Conservation (phyloP, 2,888 invertebrate genomes). For the Aleiodes leptofemur region DNA sequence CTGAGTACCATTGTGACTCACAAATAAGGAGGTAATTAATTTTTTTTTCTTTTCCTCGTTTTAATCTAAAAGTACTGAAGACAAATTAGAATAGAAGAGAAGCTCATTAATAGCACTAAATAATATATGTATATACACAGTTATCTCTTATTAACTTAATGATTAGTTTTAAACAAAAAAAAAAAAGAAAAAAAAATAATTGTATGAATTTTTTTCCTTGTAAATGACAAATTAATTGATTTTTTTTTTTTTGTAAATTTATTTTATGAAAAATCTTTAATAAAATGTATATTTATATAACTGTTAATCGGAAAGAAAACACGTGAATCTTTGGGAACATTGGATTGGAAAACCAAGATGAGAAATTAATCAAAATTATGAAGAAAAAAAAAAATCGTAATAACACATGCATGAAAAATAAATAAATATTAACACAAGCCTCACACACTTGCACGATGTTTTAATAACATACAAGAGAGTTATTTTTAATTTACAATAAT, state of each 20-base stretch:
- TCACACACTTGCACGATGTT: constrained; percentile 3
- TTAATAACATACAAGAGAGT: background rate
- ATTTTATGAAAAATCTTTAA: constrained; percentile 6
- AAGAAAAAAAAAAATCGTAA: background rate
- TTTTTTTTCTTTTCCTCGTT: background rate
- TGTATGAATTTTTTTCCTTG: constrained; percentile 1
- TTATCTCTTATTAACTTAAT: constrained; percentile 15
- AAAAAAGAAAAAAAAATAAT: background rate
- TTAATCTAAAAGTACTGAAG: constrained; percentile 6
- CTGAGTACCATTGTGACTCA: constrained; percentile 30
- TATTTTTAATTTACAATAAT: background rate
- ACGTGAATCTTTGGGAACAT: background rate
- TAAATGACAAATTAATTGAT: background rate
- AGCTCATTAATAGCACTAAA: constrained; percentile 18
- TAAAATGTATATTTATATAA: constrained; percentile 31
- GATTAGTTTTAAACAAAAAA: constrained; percentile 9
- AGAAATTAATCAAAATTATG: constrained; percentile 20
- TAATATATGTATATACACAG: constrained; percentile 14
- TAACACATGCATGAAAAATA: constrained; percentile 2
- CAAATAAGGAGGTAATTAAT: constrained; percentile 26
- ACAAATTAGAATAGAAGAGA: background rate
- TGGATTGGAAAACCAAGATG: background rate
- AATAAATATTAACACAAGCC: background rate
- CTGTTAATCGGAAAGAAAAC: constrained; percentile 10
- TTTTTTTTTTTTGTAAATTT: constrained; percentile 15